A percentile compares a stretch with the other conserved stretches of the same genome.
Evolutionary conservation across 2,797 vertebrate genomes (phyloP).

Genomic region (Xyrichtys novacula): DNA sequence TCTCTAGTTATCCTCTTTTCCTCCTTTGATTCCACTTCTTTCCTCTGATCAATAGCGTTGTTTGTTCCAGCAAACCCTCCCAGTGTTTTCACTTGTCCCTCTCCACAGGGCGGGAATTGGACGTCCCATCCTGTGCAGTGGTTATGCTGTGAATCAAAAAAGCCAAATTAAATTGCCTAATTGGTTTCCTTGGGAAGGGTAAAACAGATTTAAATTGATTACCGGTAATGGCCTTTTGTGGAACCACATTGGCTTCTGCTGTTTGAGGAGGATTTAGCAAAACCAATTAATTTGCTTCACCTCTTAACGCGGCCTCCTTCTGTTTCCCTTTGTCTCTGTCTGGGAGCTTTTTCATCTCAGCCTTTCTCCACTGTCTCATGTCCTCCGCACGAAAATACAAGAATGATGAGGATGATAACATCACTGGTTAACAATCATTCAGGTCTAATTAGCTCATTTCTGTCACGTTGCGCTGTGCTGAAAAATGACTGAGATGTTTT

Average conservation of each 20-base stretch:
- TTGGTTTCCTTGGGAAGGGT: constrained; percentile 85
- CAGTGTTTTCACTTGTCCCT: constrained; percentile 75
- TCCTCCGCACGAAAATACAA: constrained; percentile 52
- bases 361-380: constrained; percentile 53
- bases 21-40: constrained; percentile 20
- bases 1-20: constrained; percentile 30
- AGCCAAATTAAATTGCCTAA: constrained; percentile 85
- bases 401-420: constrained; percentile 57
- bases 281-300: constrained; percentile 84
- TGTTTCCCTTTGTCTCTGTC: constrained; percentile 68
- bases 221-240: constrained; percentile 84
- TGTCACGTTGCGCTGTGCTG: constrained; percentile 40
- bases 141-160: constrained; percentile 79
- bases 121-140: constrained; percentile 63
- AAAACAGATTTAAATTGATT: constrained; percentile 87
- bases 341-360: constrained; percentile 67
- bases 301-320: constrained; percentile 63
- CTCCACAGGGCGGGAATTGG: constrained; percentile 75
- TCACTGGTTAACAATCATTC: constrained; percentile 69
- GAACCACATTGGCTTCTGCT: constrained; percentile 78
- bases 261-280: constrained; percentile 85
- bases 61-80: constrained; percentile 75
- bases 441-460: constrained; percentile 65
- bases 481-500: constrained; percentile 41
- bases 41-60: constrained; percentile 75